Evolutionary conservation across 2,797 vertebrate species (phyloP), one percentile per base, ranked within the genome.

Genomic region (Smutsia gigantea): DNA sequence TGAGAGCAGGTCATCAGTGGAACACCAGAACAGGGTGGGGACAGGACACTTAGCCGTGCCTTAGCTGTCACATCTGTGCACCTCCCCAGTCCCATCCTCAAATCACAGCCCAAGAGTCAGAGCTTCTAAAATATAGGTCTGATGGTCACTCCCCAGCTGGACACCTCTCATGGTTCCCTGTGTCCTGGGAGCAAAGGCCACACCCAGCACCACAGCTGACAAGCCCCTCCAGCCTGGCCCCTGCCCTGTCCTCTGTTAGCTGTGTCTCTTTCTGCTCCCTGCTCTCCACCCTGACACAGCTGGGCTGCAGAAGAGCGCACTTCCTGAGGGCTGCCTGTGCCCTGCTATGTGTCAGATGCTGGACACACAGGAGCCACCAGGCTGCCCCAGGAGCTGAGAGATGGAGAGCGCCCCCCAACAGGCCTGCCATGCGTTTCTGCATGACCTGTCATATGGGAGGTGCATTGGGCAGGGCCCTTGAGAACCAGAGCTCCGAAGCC

Each of bases 181-280:
- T 2, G 11, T 11, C 77, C 57, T 74, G 12, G 34, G 27, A 21
- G 15, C 14, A 25, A 87, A n/a, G 21, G 21, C 21, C 37, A 21
- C 53, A 23, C 53, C 55, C 39, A 19, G 57, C 57, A 42, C 68
- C 55, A 1, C 0, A 0, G 27, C 72, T 3, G 0, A 7, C 19
- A 53, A 63, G 51, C 75, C 51, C 79, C 51, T 39, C 72, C 64
- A 59, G 0, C 14, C 13, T 49, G 4, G 11, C 18, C 72, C n/a
- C 0, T 0, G 2, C 46, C 18, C 55, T 1, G 11, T 37, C 21
- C 64, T 37, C 82, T 25, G 64, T 49, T 25, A 4, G 31, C 25
- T 0, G 5, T 0, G 0, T 14, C 64, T 34, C 25, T 12, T 23
- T 15, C 4, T 2, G 59, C 63, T 55, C 14, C 51, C 7, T 11